These are phyloP conservation scores for Hyposoter dolosus DNA, from an alignment of 2,888 invertebrate genomes.

Conservation along the genomic window DNA sequence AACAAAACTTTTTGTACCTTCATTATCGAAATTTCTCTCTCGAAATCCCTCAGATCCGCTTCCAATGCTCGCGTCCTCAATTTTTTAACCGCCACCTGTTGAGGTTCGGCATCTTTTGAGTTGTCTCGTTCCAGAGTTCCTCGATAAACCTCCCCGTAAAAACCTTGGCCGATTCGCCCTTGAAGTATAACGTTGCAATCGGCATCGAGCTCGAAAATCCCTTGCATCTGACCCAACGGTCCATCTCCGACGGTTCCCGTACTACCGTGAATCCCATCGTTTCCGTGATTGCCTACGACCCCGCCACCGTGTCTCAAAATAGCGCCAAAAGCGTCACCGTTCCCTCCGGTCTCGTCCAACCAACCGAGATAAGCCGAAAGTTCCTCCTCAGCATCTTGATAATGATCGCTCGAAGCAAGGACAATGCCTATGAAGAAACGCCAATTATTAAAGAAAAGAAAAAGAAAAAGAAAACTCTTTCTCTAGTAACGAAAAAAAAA, in stretches of 20 bases:
- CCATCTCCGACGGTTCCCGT: slow-evolving; percentile 70
- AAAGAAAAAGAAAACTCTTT: not conserved
- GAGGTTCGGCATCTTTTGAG: slow-evolving; percentile 85
- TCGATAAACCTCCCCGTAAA: slow-evolving; percentile 94
- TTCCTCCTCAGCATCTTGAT: slow-evolving; percentile 76
- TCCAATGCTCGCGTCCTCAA: slow-evolving; percentile 86
- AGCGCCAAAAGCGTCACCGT: slow-evolving; percentile 62
- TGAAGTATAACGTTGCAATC: slow-evolving; percentile 87
- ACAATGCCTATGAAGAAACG: slow-evolving; percentile 66
- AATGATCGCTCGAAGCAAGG: slow-evolving; percentile 69
- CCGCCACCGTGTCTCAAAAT: slow-evolving; percentile 51
- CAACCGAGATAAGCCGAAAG: slow-evolving; percentile 76
- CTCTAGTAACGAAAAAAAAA: not conserved
- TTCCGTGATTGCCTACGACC: slow-evolving; percentile 58
- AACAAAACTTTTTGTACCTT: slow-evolving; percentile 86
- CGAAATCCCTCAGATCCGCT: slow-evolving; percentile 89
- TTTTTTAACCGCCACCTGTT: slow-evolving; percentile 89
- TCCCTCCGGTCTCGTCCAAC: slow-evolving; percentile 73
- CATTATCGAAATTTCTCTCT: slow-evolving; percentile 95
- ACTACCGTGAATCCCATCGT: slow-evolving; percentile 50
- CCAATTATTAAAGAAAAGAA: not conserved
- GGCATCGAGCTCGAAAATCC: slow-evolving; percentile 87
- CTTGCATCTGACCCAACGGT: slow-evolving; percentile 84
- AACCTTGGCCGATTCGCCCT: slow-evolving; percentile 90
- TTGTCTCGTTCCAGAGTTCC: slow-evolving; percentile 89